Evolutionary conservation across 2,113 vertebrate species (phyloP).

Genomic region (Eulemur rufifrons): DNA sequence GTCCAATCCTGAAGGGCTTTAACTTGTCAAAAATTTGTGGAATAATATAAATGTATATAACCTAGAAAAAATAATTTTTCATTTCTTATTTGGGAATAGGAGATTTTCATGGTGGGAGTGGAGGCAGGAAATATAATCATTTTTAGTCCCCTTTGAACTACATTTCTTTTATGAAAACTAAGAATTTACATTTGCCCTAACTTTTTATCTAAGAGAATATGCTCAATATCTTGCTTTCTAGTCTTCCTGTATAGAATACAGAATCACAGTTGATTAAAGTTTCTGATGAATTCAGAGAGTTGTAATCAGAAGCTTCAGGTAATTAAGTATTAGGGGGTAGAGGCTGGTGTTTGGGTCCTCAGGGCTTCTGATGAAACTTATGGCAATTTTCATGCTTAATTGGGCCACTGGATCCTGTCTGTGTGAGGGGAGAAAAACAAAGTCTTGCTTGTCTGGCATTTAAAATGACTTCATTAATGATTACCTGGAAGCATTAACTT

Average conservation of each 20-base stretch:
- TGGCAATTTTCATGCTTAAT: conserved; percentile 17
- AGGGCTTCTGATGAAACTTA: background rate
- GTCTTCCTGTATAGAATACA: background rate
- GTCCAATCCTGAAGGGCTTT: conserved; percentile 10
- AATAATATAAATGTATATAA: conserved; percentile 32
- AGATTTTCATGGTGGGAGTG: background rate
- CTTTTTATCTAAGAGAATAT: background rate
- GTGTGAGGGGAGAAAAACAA: background rate
- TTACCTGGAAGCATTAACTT: background rate
- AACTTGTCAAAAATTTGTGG: background rate
- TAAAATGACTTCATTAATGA: conserved; percentile 56
- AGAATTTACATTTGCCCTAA: background rate
- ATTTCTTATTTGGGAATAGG: conserved; percentile 10
- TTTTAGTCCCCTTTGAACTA: conserved; percentile 11
- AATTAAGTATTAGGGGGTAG: background rate
- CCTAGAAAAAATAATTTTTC: conserved; percentile 28
- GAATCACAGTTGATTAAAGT: conserved; percentile 15
- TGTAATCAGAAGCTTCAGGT: background rate
- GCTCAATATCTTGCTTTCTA: background rate
- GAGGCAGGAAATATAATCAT: background rate
- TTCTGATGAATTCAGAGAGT: background rate
- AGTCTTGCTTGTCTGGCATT: background rate
- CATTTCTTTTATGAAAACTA: background rate
- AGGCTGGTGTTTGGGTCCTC: background rate
- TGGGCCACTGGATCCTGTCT: background rate